phyloP scores from a whole-genome alignment of 2,888 invertebrate species.

The Drosophila paucipuncta region DNA sequence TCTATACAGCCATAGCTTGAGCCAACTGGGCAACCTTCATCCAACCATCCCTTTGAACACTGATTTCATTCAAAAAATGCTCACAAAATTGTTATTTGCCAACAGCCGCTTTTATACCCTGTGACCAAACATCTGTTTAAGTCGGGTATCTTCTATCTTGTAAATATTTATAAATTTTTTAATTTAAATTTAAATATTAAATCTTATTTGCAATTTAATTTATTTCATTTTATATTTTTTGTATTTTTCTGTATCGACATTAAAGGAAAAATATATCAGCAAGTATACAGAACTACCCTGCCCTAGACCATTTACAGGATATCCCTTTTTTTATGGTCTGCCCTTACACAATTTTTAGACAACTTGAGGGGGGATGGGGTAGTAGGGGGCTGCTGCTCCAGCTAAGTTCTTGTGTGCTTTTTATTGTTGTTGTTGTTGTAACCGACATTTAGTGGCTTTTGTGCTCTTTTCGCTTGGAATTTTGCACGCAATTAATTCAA shows the following conservation, averaged over 20 bases:
- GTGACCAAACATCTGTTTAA: neutral
- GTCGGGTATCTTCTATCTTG: neutral
- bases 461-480: slow-evolving; percentile 46
- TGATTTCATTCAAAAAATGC: slow-evolving; percentile 53
- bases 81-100: slow-evolving; percentile 30
- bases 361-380: slow-evolving; percentile 27
- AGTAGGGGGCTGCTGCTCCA: slow-evolving; percentile 4
- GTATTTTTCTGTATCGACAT: neutral
- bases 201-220: neutral
- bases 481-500: slow-evolving; percentile 69
- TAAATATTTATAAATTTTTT: neutral
- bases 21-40: slow-evolving; percentile 4
- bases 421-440: slow-evolving; percentile 21
- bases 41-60: slow-evolving; percentile 47
- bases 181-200: neutral
- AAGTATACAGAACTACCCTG: neutral
- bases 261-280: neutral
- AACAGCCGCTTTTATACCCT: slow-evolving; percentile 16
- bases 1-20: neutral
- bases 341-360: slow-evolving; percentile 21
- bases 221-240: neutral
- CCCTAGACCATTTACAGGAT: slow-evolving; percentile 8
- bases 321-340: slow-evolving; percentile 18
- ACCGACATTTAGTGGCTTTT: slow-evolving; percentile 64
- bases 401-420: neutral